A percentile compares a stretch with the other conserved stretches of the same genome.
phyloP scores from a whole-genome alignment of 1,140 invertebrate species.

The Cylas formicarius region DNA sequence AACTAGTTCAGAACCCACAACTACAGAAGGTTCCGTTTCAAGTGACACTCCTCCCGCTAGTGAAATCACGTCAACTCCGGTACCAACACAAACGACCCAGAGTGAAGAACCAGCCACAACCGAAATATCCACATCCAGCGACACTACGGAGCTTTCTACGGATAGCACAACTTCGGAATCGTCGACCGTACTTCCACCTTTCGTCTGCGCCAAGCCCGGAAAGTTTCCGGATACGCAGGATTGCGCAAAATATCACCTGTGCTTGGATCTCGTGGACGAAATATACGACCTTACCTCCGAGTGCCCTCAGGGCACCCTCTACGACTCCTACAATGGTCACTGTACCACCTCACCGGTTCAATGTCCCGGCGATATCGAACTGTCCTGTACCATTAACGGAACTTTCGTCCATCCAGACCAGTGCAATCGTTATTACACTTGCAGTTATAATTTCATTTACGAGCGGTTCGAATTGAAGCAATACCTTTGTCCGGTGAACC shows the following conservation, averaged over 20 bases:
- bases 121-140: background rate
- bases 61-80: background rate
- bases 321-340: constrained; percentile 22
- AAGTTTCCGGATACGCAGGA: constrained; percentile 29
- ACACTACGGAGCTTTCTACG: background rate
- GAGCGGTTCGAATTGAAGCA: constrained; percentile 24
- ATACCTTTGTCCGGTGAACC: constrained; percentile 23
- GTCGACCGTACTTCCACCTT: background rate
- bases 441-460: constrained; percentile 24
- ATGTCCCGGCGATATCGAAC: constrained; percentile 26
- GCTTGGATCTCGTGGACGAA: constrained; percentile 18
- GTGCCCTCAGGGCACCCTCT: constrained; percentile 26
- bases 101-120: background rate
- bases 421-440: constrained; percentile 32
- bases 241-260: constrained; percentile 27
- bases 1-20: background rate
- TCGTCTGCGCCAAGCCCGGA: constrained; percentile 22
- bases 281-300: constrained; percentile 18
- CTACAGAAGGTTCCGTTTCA: background rate
- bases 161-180: background rate
- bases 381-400: constrained; percentile 23
- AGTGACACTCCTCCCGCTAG: background rate
- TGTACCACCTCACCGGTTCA: constrained; percentile 33
- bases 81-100: background rate
- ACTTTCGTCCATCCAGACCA: constrained; percentile 28